A percentile compares a stretch with the other conserved stretches of the same genome.
phyloP scores from a whole-genome alignment of 1,140 invertebrate genomes.

The Drosophila sulfurigaster region DNA sequence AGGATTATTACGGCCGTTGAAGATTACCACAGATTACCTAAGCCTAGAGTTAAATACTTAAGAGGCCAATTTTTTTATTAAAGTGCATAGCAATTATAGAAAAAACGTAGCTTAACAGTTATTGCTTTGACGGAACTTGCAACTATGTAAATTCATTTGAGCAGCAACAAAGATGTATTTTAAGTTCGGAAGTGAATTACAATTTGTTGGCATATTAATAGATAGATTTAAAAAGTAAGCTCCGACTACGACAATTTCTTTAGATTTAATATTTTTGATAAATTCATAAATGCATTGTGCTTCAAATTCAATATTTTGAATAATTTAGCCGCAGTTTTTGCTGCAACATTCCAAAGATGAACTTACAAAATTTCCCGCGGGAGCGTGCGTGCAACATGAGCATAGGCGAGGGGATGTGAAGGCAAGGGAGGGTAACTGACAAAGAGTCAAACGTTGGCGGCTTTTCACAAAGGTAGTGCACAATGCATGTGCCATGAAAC shows the following conservation, averaged over 20 bases:
- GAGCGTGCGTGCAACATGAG: conserved; percentile 4
- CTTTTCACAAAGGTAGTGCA: conserved; percentile 42
- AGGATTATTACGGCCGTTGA: background rate
- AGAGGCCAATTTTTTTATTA: background rate
- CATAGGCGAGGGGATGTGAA: background rate
- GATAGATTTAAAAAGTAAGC: too few species aligned
- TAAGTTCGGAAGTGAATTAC: too few species aligned
- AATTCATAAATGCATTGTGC: too few species aligned
- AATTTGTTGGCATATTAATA: too few species aligned
- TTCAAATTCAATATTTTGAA: too few species aligned
- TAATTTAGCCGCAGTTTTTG: too few species aligned
- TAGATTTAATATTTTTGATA: too few species aligned
- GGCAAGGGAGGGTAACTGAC: conserved; percentile 21
- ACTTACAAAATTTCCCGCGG: conserved; percentile 41
- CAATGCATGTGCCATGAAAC: conserved; percentile 55
- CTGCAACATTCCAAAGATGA: background rate
- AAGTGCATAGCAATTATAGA: background rate
- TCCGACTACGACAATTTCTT: too few species aligned
- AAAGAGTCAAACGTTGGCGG: conserved; percentile 59
- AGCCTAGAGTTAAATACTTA: background rate
- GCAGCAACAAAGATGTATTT: too few species aligned
- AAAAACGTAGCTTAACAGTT: background rate
- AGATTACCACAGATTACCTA: background rate
- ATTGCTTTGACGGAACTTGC: background rate
- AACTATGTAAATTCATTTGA: too few species aligned